Percentiles rank a stretch among this genome's conserved stretches.
These are phyloP conservation scores for Troides oblongomaculatus DNA, from an alignment of 2,888 invertebrate genomes.

Conservation along the genomic window DNA sequence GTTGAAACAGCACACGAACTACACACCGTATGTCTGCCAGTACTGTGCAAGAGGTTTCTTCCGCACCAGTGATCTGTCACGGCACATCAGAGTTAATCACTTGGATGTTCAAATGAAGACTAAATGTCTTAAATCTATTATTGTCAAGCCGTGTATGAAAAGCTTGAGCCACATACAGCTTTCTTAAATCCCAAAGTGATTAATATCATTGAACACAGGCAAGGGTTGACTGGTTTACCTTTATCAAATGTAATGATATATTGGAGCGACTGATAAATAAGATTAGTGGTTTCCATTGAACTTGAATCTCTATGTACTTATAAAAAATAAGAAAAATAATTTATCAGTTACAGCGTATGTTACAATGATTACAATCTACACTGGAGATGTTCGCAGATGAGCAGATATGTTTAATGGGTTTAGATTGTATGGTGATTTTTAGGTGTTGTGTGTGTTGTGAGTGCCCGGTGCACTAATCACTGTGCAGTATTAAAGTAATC, in stretches of 20 bases:
- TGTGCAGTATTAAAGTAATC: neutral
- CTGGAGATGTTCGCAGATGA: too few relatives aligned
- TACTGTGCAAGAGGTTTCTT: conserved; percentile 70
- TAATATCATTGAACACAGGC: neutral
- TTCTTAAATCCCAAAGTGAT: neutral
- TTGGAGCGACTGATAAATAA: neutral
- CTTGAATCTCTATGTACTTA: neutral
- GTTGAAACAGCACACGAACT: conserved; percentile 68
- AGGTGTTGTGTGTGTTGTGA: neutral
- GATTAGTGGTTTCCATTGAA: neutral
- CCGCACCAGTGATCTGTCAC: conserved; percentile 64
- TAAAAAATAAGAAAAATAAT: neutral
- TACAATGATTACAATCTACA: neutral
- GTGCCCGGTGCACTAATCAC: neutral
- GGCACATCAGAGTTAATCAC: conserved; percentile 63
- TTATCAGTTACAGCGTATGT: neutral
- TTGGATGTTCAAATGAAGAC: conserved; percentile 49
- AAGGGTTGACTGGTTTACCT: neutral
- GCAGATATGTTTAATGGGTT: neutral
- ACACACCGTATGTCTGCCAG: conserved; percentile 66
- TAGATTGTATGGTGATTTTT: neutral
- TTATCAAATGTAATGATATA: neutral
- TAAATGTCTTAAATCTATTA: conserved; percentile 27
- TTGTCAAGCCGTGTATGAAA: conserved; percentile 19
- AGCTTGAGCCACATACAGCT: neutral